Evolutionary conservation across 2,797 vertebrate species (phyloP), one percentile per base, ranked within the genome.

Genomic region (Amphiprion clarkii): DNA sequence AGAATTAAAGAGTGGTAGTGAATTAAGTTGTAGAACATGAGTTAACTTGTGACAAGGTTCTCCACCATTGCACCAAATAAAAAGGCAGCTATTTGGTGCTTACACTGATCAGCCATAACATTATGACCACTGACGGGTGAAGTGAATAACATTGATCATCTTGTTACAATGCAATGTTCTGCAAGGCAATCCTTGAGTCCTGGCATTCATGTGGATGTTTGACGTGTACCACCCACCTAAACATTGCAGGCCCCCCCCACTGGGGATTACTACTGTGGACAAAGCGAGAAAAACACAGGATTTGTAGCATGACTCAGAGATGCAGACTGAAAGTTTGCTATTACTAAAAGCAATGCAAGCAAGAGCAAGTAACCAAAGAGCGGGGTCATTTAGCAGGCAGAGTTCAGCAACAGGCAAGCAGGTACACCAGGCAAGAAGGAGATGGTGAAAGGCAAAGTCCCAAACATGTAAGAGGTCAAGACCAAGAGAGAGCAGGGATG

Each of bases 401-500:
- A 60, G 39, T 33, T 52, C 33, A 51, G 44, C 39, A 39, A 59
- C 21, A 51, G 44, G 46, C 8, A 44, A 42, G 19, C 17, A 49
- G 7, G 49, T 40, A 59, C n/a, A 51, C 44, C n/a, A n/a, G 29
- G 31, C 3, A 31, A 61, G 42, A 29, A 21, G 48, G 21, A 25
- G 51, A 23, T 3, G 51, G 49, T 17, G 6, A 23, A 23, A 46
- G 16, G 40, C 40, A 49, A 25, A n/a, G 36, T 52, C 58, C 16
- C 31, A 25, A 62, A 55, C 49, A 61, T 25, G 25, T 14, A 33
- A 27, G 25, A 54, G 58, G 48, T 44, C 58, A 71, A 16, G 53
- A 16, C 25, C 51, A 70, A 48, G 42, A 36, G 17, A 2, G 33
- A 36, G 29, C 68, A 23, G 58, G 49, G 25, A 44, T 54, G 39